phyloP scores from a whole-genome alignment of 2,888 invertebrate species.

The Scaptomyza cyrtandrae region DNA sequence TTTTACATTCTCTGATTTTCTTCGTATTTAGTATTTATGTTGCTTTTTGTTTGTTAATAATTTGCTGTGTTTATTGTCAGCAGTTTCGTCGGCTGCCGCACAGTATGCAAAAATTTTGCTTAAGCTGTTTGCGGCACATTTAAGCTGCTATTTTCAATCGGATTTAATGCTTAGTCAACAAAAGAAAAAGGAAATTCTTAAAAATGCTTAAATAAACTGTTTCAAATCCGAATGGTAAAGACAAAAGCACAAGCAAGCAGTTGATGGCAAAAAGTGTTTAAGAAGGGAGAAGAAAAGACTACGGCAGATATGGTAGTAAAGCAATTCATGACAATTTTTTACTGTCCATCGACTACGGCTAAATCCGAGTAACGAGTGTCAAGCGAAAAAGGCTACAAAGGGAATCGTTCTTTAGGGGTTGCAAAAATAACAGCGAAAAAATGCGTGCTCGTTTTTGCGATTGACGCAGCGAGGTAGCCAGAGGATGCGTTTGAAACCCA shows the following conservation, averaged over 20 bases:
- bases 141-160: constrained; percentile 42
- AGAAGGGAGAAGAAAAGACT: not conserved
- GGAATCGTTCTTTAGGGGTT: constrained; percentile 13
- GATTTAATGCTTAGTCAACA: constrained; percentile 42
- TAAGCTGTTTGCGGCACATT: constrained; percentile 33
- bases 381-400: constrained; percentile 26
- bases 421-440: constrained; percentile 34
- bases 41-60: constrained; percentile 7
- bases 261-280: not conserved
- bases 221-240: constrained; percentile 26
- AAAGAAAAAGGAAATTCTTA: constrained; percentile 19
- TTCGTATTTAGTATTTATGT: constrained; percentile 30
- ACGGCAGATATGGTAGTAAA: constrained; percentile 16
- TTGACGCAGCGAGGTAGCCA: constrained; percentile 13
- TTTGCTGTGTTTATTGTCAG: constrained; percentile 23
- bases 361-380: constrained; percentile 9
- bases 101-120: constrained; percentile 35
- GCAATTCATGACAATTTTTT: constrained; percentile 23
- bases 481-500: constrained; percentile 63
- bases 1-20: constrained; percentile 47
- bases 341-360: constrained; percentile 29
- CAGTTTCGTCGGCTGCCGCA: constrained; percentile 11
- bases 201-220: constrained; percentile 50
- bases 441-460: constrained; percentile 13
- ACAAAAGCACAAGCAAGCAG: constrained; percentile 13